Evolutionary conservation across 2,797 vertebrate species (phyloP), one percentile per base, ranked within the genome.

Genomic region (Lithobates sylvaticus): DNA sequence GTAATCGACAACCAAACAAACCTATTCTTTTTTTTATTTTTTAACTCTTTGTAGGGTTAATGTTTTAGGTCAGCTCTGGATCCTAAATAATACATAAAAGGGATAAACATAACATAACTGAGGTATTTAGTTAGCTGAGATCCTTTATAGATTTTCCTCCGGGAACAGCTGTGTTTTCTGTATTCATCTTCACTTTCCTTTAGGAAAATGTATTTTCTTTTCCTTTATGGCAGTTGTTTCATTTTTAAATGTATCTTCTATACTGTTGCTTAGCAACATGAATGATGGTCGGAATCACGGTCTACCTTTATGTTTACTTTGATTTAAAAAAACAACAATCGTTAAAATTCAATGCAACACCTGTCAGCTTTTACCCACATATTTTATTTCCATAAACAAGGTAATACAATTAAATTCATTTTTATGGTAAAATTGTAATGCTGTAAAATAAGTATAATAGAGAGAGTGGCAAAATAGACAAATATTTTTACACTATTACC

Each of bases 221-320:
- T 27, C 21, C 5, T 42, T 70, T 47, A 18, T 50, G 44, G 2
- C 64, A 47, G 2, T 73, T 64, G 21, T 64, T 58, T 6, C 9
- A 23, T 44, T 47, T 71, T 44, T 29, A 10, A 50, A 27, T 13
- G 8, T 27, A n/a, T 15, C 6, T 58, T 64, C 21, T 39, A 3
- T 81, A 32, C 18, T 77, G 65, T 82, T 76, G 44, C 78, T 71
- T 82, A 75, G 78, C 73, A 71, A 77, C 78, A 72, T n/a, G 26
- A 82, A 82, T 42, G 64, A 34, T 42, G 42, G n/a, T 34, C 34
- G 18, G 18, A 12, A 80, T 80, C 39, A 34, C 16, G 1, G 9
- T 0, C 23, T 68, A 78, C 15, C 64, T 70, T 50, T 70, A 47
- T 67, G n/a, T 26, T 67, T 27, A 42, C 39, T 32, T 54, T 70